These are phyloP conservation scores for Thinocorus orbignyianus DNA, from an alignment of 2,113 vertebrate species.

Conservation along the genomic window DNA sequence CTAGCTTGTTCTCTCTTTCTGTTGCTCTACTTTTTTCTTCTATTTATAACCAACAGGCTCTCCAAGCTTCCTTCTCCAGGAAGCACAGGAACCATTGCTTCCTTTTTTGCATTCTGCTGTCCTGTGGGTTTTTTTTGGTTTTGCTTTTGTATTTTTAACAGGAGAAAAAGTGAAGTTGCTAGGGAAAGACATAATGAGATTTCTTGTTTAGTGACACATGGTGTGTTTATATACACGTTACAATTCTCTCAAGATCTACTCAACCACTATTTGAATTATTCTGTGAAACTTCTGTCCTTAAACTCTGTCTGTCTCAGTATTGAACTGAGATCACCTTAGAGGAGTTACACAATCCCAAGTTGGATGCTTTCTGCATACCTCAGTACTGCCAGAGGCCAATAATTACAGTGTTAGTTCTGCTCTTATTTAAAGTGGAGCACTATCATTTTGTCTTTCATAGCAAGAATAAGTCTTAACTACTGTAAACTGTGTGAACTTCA, in stretches of 20 bases:
- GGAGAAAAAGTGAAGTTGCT: not conserved
- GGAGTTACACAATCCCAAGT: not conserved
- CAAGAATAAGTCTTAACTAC: not conserved
- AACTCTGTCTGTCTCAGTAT: not conserved
- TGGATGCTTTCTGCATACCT: not conserved
- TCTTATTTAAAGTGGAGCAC: not conserved
- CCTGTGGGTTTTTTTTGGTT: not conserved
- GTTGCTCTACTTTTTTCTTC: not conserved
- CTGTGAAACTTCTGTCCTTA: not conserved
- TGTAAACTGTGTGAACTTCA: not conserved
- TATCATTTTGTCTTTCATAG: not conserved
- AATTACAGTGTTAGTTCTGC: not conserved
- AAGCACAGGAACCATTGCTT: not conserved
- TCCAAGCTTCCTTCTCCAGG: not conserved
- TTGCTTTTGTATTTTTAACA: too few species aligned
- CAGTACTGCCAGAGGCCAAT: not conserved
- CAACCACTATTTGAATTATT: not conserved
- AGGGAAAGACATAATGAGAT: not conserved
- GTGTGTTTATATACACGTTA: fast-evolving
- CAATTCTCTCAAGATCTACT: not conserved
- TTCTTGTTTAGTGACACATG: not conserved
- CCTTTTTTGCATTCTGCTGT: not conserved
- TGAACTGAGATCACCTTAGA: not conserved
- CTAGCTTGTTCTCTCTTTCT: not conserved
- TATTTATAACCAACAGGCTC: not conserved